Evolutionary conservation across 2,888 invertebrate genomes (phyloP).

Genomic region (Lumbricus terrestris): DNA sequence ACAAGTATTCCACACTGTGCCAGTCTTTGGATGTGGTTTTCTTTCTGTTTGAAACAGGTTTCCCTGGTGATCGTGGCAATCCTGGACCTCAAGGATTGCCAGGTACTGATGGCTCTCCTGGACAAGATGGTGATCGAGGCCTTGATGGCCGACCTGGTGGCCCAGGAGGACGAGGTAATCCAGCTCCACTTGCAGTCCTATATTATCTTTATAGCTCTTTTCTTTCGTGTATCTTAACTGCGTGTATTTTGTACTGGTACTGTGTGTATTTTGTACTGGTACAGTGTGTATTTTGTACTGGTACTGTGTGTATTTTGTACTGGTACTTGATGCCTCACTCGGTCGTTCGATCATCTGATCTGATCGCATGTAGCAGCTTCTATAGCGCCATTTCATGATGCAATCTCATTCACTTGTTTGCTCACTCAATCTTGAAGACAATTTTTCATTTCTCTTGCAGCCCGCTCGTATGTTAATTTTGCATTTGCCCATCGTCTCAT

Average conservation of each 20-base stretch:
- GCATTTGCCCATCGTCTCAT: not conserved
- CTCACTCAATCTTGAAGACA: not conserved
- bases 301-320: too few relatives aligned
- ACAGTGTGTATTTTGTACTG: too few relatives aligned
- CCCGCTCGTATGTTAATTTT: not conserved
- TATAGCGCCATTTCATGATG: not conserved
- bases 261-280: too few relatives aligned
- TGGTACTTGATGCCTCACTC: too few relatives aligned
- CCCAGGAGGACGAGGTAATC: constrained; percentile 34
- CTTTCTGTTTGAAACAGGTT: constrained; percentile 66
- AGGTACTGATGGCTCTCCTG: constrained; percentile 55
- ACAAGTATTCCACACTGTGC: not conserved
- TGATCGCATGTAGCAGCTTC: too few relatives aligned
- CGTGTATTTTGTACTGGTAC: too few relatives aligned
- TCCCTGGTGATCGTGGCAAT: constrained; percentile 65
- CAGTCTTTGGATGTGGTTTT: not conserved
- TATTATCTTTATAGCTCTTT: too few relatives aligned
- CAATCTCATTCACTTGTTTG: not conserved
- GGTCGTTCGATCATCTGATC: too few relatives aligned
- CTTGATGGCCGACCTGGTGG: constrained; percentile 44
- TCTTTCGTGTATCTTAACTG: too few relatives aligned
- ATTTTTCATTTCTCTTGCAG: not conserved
- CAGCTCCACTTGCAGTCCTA: not conserved
- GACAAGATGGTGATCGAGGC: constrained; percentile 46
- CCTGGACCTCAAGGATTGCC: constrained; percentile 30